phyloP scores from a whole-genome alignment of 2,888 invertebrate species.

The Cabera pusaria region DNA sequence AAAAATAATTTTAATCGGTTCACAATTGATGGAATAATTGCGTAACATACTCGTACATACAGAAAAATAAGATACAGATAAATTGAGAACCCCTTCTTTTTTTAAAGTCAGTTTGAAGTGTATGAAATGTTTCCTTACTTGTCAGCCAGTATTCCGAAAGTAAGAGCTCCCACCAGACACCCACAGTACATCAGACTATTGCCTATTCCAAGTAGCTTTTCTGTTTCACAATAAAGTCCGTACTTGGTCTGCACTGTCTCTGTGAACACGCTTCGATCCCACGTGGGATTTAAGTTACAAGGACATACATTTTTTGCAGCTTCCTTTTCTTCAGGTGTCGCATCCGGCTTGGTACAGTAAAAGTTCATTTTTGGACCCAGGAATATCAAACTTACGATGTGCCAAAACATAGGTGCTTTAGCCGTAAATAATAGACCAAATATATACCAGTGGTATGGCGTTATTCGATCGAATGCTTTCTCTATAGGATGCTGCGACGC shows the following conservation, averaged over 20 bases:
- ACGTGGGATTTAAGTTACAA: constrained; percentile 49
- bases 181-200: constrained; percentile 58
- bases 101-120: no score
- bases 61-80: no score
- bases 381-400: constrained; percentile 58
- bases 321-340: not conserved
- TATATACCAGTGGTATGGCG: constrained; percentile 55
- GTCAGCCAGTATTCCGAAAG: constrained; percentile 63
- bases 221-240: constrained; percentile 45
- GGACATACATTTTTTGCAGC: constrained; percentile 46
- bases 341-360: constrained; percentile 36
- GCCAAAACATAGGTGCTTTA: constrained; percentile 61
- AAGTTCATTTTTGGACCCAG: constrained; percentile 59
- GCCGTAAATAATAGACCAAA: constrained; percentile 51
- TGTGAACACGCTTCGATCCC: constrained; percentile 55
- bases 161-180: constrained; percentile 53
- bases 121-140: no score
- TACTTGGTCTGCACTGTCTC: constrained; percentile 64
- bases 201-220: constrained; percentile 58
- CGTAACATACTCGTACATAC: no score
- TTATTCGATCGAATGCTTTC: constrained; percentile 46
- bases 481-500: constrained; percentile 60
- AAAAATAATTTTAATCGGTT: no score
- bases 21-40: no score
- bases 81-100: no score